A percentile compares a stretch with the other conserved stretches of the same genome.
These are phyloP conservation scores for Xiphydria camelus DNA, from an alignment of 2,888 invertebrate species.

Conservation along the genomic window DNA sequence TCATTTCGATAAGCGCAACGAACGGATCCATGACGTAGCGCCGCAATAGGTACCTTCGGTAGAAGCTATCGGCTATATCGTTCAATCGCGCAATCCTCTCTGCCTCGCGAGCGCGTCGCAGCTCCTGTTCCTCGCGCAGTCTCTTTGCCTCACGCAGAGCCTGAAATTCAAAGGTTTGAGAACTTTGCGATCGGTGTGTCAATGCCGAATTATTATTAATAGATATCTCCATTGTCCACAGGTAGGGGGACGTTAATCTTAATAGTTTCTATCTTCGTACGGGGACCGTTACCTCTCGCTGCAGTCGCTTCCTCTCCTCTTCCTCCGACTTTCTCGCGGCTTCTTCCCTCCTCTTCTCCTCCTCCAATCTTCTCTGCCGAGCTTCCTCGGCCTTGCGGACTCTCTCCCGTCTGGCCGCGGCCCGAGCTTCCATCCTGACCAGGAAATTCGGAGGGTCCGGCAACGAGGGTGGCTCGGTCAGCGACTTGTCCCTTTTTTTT, in stretches of 20 bases:
- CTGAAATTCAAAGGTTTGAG: conserved; percentile 31
- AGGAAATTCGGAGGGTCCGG: conserved; percentile 65
- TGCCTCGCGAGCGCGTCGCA: conserved; percentile 31
- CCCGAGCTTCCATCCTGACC: conserved; percentile 74
- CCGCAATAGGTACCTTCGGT: conserved; percentile 40
- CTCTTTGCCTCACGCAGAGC: conserved; percentile 41
- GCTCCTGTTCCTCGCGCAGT: conserved; percentile 41
- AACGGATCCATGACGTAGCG: conserved; percentile 42
- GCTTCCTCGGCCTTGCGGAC: conserved; percentile 51
- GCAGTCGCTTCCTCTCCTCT: conserved; percentile 54
- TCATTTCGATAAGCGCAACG: conserved; percentile 34
- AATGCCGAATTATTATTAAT: no score
- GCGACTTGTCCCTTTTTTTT: conserved; percentile 36
- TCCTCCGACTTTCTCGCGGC: conserved; percentile 52
- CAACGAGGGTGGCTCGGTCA: conserved; percentile 28
- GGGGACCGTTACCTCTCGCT: conserved; percentile 58
- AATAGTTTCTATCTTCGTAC: no score
- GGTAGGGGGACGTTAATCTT: no score
- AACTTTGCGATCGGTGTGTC: no score
- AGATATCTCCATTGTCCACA: no score
- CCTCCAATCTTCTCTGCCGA: conserved; percentile 53
- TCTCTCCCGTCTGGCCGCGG: conserved; percentile 64
- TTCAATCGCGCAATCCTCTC: conserved; percentile 36
- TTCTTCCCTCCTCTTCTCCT: conserved; percentile 54
- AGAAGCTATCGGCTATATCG: conserved; percentile 39